A percentile compares a stretch with the other conserved stretches of the same genome.
Evolutionary conservation across 2,888 invertebrate genomes (phyloP).

Genomic region (Ormia ochracea): DNA sequence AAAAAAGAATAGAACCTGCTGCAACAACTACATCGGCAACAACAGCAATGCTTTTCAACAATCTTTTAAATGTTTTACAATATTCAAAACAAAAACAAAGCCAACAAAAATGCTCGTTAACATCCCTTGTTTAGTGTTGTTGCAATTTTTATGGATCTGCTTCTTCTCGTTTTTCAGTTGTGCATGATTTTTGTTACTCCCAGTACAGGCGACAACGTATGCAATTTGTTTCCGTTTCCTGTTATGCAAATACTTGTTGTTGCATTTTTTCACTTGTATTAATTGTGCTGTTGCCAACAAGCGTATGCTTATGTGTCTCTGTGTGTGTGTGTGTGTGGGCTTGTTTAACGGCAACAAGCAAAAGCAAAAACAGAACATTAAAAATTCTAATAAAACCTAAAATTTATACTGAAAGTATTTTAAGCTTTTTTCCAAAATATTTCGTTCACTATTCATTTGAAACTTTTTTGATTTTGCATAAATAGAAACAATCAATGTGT

Average conservation of each 20-base stretch:
- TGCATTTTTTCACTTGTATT: slow-evolving; percentile 28
- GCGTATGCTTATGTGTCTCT: neutral
- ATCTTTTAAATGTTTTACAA: slow-evolving; percentile 57
- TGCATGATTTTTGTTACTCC: slow-evolving; percentile 28
- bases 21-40: neutral
- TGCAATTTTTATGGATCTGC: slow-evolving; percentile 1
- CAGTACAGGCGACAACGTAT: slow-evolving; percentile 68
- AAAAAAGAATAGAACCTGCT: slow-evolving; percentile 32
- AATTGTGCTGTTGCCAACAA: slow-evolving; percentile 31
- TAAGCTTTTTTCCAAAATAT: slow-evolving; percentile 30
- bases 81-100: slow-evolving; percentile 2
- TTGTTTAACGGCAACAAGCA: neutral
- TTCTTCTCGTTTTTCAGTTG: neutral
- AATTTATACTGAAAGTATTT: slow-evolving; percentile 41
- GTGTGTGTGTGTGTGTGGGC: neutral
- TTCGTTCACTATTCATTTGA: slow-evolving; percentile 14
- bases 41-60: slow-evolving; percentile 19
- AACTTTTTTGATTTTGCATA: neutral
- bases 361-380: slow-evolving; percentile 30
- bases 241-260: slow-evolving; percentile 64
- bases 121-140: slow-evolving; percentile 20
- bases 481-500: neutral
- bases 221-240: slow-evolving; percentile 75
- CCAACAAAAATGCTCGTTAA: slow-evolving; percentile 24
- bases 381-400: slow-evolving; percentile 59